Evolutionary conservation across 2,113 vertebrate species (phyloP), one percentile per base, ranked within the genome.

Genomic region (Corythaixoides concolor): DNA sequence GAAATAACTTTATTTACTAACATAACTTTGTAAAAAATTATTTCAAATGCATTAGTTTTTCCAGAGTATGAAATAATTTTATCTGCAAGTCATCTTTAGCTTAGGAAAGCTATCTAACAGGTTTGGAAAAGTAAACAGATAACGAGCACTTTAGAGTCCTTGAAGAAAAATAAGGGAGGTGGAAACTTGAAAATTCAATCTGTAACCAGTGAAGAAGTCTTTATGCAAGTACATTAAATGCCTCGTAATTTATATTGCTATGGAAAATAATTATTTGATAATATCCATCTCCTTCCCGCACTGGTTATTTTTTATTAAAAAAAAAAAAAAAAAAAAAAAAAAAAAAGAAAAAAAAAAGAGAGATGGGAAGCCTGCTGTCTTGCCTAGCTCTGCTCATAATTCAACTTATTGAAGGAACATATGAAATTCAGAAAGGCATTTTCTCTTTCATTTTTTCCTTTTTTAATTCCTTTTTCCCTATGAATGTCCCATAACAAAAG

Each of bases 221-320:
- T 67, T 39, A 35, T n/a, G 26, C 11, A 39, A 13, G 27, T 47
- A 27, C 0, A n/a, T 58, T 47, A 67, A 67, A 14, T 56, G 53
- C 26, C 7, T 66, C 1, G 1, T n/a, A 47, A 56, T 60, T 70
- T 56, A 1, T 45, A 52, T 47, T 3, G 2, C 10, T 2, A 0
- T 37, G 19, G n/a, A 56, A 23, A 59, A 43, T 18, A 53, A 13
- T 41, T 41, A 3, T 76, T 85, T 27, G 69, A 66, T 43, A 66
- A 45, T 26, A 74, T 24, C 6, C 3, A 7, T 13, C 6, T 58
- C 20, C 9, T 0, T 50, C 32, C 12, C 10, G 2, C 33, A 76
- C 3, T 32, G 3, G 41, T 41, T 41, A 41, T 41, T 41, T 41
- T 37, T 47, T n/a, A 41, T 49, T 32, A 5, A 45, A 45, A 47